Percentiles rank a stretch among this genome's conserved stretches.
phyloP scores from a whole-genome alignment of 2,113 vertebrate genomes.

The Otocyon megalotis region DNA sequence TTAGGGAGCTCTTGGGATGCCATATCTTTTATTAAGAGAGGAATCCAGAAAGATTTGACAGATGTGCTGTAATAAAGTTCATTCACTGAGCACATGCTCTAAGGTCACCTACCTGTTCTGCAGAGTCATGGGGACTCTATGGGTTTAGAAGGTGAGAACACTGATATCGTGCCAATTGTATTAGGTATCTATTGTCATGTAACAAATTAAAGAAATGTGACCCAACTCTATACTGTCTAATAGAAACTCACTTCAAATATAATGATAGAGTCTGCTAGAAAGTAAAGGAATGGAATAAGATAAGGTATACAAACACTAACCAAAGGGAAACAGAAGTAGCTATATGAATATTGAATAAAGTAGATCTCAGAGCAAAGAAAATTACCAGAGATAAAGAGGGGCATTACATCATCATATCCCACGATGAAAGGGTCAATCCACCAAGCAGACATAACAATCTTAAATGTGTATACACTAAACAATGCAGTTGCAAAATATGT shows the following conservation, averaged over 20 bases:
- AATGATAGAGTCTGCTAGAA: neutral
- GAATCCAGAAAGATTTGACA: conserved; percentile 59
- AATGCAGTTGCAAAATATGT: neutral
- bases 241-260: conserved; percentile 18
- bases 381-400: neutral
- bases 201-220: conserved; percentile 1
- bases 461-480: neutral
- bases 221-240: neutral
- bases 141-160: conserved; percentile 66
- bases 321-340: neutral
- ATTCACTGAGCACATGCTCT: conserved; percentile 26
- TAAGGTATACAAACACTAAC: neutral
- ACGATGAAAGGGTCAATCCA: neutral
- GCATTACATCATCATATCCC: neutral
- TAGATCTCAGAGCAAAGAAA: conserved; percentile 49
- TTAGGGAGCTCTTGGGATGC: neutral
- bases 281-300: neutral
- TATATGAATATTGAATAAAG: conserved; percentile 7
- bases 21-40: neutral
- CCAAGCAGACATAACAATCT: neutral
- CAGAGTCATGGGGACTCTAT: neutral
- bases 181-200: neutral
- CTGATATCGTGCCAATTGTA: conserved; percentile 35
- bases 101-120: neutral
- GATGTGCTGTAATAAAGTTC: neutral